Evolutionary conservation across 2,113 vertebrate genomes (phyloP), one percentile per base, ranked within the genome.

Genomic region (Mesoclemmys tuberculata): DNA sequence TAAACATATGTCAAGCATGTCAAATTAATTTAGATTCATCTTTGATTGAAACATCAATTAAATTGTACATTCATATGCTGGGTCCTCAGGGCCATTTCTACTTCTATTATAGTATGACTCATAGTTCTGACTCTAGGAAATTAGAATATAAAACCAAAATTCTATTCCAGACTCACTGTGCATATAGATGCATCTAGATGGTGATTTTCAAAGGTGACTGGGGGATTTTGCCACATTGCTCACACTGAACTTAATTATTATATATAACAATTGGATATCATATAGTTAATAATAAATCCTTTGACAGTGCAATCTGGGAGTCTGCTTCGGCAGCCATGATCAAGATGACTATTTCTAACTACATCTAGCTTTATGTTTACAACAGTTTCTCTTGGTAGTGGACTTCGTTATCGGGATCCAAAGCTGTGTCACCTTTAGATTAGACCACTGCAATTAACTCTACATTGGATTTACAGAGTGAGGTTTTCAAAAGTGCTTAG

Each of bases 41-140:
- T 21, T 71, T 16, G 31, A 71, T 35, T 61, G 58, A 35, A 16
- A 35, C 29, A 7, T 29, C 11, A 31, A 61, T 38, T n/a, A 21
- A 71, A 22, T n/a, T 71, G n/a, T 38, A 71, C 10, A 71, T 71
- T 71, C n/a, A 9, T 0, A 0, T 49, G 5, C 29, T 24, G 82
- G 9, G 82, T 4, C 4, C 18, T 86, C 61, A 56, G 9, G 8
- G 5, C 18, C 24, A 1, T 10, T 86, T 4, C 44, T 92, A 11
- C 2, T 41, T 54, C 41, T 79, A 22, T 8, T 2, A 2, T 80
- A n/a, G 19, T 3, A 6, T 86, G 38, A 88, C 74, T 78, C 18
- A 84, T 24, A 31, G 1, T 12, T 84, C 82, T 90, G 9, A 84
- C 21, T 77, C 35, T 86, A 31, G 88, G 90, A 49, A 21, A 24